Evolutionary conservation across 2,888 invertebrate genomes (phyloP).

Genomic region (Drosophila melanocephala): DNA sequence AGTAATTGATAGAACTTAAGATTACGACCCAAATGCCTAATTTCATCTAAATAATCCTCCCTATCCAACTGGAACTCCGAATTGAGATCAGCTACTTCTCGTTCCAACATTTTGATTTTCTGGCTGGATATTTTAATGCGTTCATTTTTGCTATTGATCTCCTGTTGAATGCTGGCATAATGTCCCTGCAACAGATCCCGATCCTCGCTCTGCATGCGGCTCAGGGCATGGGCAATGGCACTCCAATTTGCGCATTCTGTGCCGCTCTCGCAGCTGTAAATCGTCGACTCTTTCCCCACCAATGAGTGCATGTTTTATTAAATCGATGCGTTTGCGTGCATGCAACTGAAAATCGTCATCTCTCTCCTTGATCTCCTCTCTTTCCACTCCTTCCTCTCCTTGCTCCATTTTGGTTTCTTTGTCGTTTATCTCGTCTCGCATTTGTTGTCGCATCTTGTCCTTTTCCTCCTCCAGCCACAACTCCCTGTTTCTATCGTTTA

Average conservation of each 20-base stretch:
- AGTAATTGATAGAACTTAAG: constrained; percentile 89
- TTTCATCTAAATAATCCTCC: constrained; percentile 93
- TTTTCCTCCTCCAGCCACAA: constrained; percentile 86
- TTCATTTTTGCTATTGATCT: constrained; percentile 90
- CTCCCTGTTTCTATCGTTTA: constrained; percentile 13
- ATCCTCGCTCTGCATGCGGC: constrained; percentile 90
- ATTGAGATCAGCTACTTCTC: constrained; percentile 91
- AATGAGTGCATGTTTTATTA: constrained; percentile 91
- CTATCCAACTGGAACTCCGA: constrained; percentile 93
- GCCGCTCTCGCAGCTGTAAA: constrained; percentile 89
- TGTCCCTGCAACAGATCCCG: constrained; percentile 90
- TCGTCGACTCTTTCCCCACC: constrained; percentile 92
- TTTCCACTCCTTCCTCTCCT: neutral
- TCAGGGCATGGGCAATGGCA: constrained; percentile 87
- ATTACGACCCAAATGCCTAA: constrained; percentile 90
- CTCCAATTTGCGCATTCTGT: constrained; percentile 89
- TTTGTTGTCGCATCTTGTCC: constrained; percentile 71
- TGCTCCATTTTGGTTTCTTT: neutral
- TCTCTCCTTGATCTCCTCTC: neutral
- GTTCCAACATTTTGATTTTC: constrained; percentile 89
- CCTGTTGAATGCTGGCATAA: constrained; percentile 92
- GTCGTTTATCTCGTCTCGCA: constrained; percentile 82
- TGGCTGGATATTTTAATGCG: constrained; percentile 88
- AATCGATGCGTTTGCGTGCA: constrained; percentile 86
- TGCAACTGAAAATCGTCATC: constrained; percentile 75